Evolutionary conservation across 2,888 invertebrate species (phyloP).

Genomic region (Thera obeliscata): DNA sequence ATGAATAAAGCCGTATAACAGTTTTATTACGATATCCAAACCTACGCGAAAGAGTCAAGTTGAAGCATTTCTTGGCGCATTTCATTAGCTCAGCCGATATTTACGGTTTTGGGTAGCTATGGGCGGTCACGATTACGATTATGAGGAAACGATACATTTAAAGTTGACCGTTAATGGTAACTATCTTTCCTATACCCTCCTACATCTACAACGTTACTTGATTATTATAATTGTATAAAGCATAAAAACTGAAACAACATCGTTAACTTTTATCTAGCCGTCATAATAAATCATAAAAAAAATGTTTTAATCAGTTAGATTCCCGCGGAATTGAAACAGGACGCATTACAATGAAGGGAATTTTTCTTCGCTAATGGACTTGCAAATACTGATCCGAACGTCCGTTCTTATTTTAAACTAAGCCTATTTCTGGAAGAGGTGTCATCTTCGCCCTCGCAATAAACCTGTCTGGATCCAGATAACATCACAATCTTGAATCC

Average conservation of each 20-base stretch:
- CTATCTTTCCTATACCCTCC: constrained; percentile 51
- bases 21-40: constrained; percentile 63
- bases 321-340: constrained; percentile 36
- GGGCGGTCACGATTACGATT: constrained; percentile 67
- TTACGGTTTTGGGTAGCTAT: constrained; percentile 65
- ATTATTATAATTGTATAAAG: constrained; percentile 43
- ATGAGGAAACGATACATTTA: constrained; percentile 57
- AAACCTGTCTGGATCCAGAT: constrained; percentile 73
- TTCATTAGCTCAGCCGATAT: constrained; percentile 59
- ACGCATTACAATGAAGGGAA: constrained; percentile 38
- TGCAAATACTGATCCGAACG: constrained; percentile 49
- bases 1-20: constrained; percentile 58
- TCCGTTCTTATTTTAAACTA: constrained; percentile 48
- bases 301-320: constrained; percentile 40
- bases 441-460: constrained; percentile 68
- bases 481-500: constrained; percentile 76
- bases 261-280: constrained; percentile 43
- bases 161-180: constrained; percentile 48
- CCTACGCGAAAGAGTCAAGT: constrained; percentile 59
- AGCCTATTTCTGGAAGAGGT: constrained; percentile 60
- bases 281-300: constrained; percentile 44
- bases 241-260: constrained; percentile 44
- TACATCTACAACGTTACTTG: constrained; percentile 47
- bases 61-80: constrained; percentile 55
- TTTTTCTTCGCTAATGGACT: constrained; percentile 43